Conservation (phyloP, 2,113 vertebrate genomes). For the Peromyscus polionotus region DNA sequence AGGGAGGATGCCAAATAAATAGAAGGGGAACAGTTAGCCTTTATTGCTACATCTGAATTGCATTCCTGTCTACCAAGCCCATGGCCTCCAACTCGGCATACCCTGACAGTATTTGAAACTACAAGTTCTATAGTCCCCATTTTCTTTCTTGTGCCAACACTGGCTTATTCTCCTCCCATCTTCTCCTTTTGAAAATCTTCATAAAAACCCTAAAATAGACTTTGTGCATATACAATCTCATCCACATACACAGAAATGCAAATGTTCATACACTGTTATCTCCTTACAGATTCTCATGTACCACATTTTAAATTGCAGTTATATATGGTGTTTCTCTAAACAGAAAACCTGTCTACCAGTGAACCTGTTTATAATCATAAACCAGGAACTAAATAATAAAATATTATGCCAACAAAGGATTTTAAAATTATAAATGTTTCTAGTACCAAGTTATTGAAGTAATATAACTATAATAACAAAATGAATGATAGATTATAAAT, state of each 20-base stretch:
- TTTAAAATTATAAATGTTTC: background rate
- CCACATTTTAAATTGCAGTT: background rate
- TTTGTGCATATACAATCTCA: background rate
- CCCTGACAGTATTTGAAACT: background rate
- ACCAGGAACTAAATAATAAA: background rate
- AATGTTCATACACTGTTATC: background rate
- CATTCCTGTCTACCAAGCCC: background rate
- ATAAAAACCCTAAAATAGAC: background rate
- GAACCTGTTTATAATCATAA: background rate
- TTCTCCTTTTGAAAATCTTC: background rate
- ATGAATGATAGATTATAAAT: background rate
- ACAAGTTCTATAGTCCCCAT: background rate
- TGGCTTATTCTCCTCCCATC: background rate
- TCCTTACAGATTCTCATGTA: background rate
- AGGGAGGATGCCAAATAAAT: background rate
- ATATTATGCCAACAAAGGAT: background rate
- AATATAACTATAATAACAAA: background rate
- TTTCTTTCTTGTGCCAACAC: background rate
- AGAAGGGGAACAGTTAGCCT: background rate
- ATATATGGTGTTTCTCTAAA: background rate
- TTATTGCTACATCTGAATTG: rapidly evolving
- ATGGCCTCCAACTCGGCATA: background rate
- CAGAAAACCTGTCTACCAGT: background rate
- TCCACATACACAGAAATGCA: background rate
- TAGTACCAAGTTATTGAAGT: background rate